Evolutionary conservation across 92 coral and sea anemone genomes (phyloP).

Genomic region (Porites rus): DNA sequence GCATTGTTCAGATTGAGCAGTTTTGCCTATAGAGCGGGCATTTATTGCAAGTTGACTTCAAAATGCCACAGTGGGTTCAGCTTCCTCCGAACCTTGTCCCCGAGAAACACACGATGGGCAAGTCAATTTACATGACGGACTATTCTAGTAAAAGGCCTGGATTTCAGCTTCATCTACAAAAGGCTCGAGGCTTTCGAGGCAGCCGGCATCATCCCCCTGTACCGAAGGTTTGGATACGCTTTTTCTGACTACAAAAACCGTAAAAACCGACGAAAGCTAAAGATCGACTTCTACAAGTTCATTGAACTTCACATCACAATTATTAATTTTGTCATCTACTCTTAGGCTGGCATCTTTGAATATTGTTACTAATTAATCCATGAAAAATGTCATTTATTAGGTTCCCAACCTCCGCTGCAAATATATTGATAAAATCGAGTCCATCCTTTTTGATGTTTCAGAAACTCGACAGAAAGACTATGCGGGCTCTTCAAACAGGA

Average conservation of each 20-base stretch:
- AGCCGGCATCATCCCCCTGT: constrained; percentile 75
- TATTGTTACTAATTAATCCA: too few species aligned
- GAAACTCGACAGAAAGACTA: constrained; percentile 73
- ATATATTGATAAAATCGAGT: not conserved
- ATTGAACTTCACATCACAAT: not conserved
- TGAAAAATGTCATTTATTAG: not conserved
- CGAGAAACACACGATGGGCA: constrained; percentile 78
- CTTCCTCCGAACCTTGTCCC: constrained; percentile 89
- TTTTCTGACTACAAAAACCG: not conserved
- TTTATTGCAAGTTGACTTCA: not conserved
- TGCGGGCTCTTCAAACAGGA: constrained; percentile 85
- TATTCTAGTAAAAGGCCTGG: constrained; percentile 83
- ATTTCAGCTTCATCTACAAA: constrained; percentile 85
- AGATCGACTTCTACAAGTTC: not conserved
- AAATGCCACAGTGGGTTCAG: constrained; percentile 89
- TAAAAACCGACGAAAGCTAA: not conserved
- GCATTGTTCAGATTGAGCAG: not conserved
- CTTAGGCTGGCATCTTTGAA: not conserved
- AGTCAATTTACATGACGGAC: constrained; percentile 83
- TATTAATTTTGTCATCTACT: not conserved
- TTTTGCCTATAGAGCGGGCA: not conserved
- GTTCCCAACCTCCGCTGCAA: not conserved
- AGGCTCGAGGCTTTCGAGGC: constrained; percentile 53
- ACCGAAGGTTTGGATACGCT: constrained; percentile 72
- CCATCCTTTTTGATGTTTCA: constrained; percentile 7